Conservation (phyloP, 2,113 vertebrate species). For the Nothoprocta pentlandii region DNA sequence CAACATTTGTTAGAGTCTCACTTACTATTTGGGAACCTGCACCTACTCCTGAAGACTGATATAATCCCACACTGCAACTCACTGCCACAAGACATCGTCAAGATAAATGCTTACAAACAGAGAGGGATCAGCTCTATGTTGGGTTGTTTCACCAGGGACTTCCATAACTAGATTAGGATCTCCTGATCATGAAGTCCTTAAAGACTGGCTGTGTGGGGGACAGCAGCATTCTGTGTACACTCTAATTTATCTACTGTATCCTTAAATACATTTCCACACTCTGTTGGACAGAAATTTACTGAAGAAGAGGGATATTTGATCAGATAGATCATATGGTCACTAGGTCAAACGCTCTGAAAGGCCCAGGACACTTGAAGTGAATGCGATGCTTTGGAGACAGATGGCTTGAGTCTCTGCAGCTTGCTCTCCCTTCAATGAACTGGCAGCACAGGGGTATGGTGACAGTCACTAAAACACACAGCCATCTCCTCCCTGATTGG, state of each 20-base stretch:
- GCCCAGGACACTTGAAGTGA: not conserved
- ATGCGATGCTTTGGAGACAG: not conserved
- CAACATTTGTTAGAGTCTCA: not conserved
- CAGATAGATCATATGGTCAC: not conserved
- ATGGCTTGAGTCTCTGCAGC: not conserved
- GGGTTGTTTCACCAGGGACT: not conserved
- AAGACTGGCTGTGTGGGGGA: not conserved
- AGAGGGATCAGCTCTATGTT: slow-evolving; percentile 10
- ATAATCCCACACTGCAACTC: not conserved
- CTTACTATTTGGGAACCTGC: not conserved
- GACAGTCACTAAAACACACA: not conserved
- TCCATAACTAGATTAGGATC: slow-evolving; percentile 18
- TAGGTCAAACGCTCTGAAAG: not conserved
- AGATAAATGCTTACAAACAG: slow-evolving; percentile 26
- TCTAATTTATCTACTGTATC: not conserved
- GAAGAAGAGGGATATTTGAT: slow-evolving; percentile 5
- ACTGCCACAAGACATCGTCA: not conserved
- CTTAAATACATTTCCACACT: not conserved
- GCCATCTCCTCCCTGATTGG: not conserved
- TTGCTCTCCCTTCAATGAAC: not conserved
- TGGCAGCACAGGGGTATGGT: not conserved
- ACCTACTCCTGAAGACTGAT: not conserved
- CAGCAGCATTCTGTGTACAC: slow-evolving; percentile 11
- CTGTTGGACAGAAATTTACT: not conserved
- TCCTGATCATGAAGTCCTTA: slow-evolving; percentile 43